Conservation (phyloP, 2,888 invertebrate species). For the Sphecodes monilicornis region DNA sequence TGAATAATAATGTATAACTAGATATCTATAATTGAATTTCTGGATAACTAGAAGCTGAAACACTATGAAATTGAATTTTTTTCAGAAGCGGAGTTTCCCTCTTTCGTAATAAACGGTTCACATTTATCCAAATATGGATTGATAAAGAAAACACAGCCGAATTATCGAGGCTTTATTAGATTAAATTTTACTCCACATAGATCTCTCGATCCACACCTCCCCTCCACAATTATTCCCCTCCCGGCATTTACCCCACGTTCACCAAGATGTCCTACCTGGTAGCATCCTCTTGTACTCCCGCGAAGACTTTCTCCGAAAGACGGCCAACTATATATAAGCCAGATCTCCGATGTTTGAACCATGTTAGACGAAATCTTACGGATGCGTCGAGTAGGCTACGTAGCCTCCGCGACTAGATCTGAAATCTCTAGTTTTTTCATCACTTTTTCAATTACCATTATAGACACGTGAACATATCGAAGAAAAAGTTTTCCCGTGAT, state of each 20-base stretch:
- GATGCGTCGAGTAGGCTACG: conserved; percentile 70
- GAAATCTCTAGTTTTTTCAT: conserved; percentile 8
- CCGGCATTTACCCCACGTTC: conserved; percentile 61
- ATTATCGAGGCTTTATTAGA: background rate
- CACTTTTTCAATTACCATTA: background rate
- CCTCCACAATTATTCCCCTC: conserved; percentile 36
- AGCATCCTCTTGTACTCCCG: conserved; percentile 76
- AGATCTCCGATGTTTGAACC: conserved; percentile 81
- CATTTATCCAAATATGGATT: background rate
- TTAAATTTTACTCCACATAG: conserved; percentile 10
- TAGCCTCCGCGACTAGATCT: conserved; percentile 56
- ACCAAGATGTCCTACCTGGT: conserved; percentile 69
- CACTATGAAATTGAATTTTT: too few relatives aligned
- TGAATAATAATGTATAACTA: too few relatives aligned
- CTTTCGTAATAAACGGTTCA: too few relatives aligned
- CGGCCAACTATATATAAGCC: conserved; percentile 83
- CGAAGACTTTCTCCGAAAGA: conserved; percentile 84
- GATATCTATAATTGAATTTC: too few relatives aligned
- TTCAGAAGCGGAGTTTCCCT: too few relatives aligned
- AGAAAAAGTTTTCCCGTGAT: conserved; percentile 28
- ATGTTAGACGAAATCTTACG: conserved; percentile 83
- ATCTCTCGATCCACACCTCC: conserved; percentile 41
- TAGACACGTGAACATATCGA: conserved; percentile 17
- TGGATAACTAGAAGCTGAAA: too few relatives aligned
- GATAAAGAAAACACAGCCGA: too few relatives aligned